Base-by-base conservation (phyloP, 2,797 vertebrate genomes). In the Ficedula albicollis region DNA sequence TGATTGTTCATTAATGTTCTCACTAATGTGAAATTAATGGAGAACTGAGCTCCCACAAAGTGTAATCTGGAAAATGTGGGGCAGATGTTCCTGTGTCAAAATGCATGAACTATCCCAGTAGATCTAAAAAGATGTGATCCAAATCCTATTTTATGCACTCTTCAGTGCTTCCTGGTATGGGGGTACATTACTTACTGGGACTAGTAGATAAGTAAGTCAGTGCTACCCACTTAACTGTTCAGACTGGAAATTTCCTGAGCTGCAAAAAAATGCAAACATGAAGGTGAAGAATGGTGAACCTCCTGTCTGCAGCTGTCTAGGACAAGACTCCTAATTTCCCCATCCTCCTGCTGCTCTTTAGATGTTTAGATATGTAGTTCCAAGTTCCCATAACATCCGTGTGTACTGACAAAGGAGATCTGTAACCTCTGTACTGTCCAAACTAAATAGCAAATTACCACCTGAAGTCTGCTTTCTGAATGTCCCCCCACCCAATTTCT, bases 381-480 rank as follows among this genome's bases (percentile, higher is more conserved):
- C 54, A 69, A 69, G 58, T 69, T 85, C 72, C 51, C 0, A 0
- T 51, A 56, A 69, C 0, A 0, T 44, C 51, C 2, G 0, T 58
- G 60, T 18, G 10, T 68, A 13, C 60, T 74, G 48, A 49, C 46
- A 80, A 48, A 59, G 15, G 22, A 83, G 54, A 84, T 5, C 39
- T 72, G n/a, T 51, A 72, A 74, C 30, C 67, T 59, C 63, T 85
- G 14, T n/a, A 36, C 56, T 12, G 18, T 72, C 54, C 69, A 84
- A 87, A 85, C 15, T 56, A 55, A 64, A 32, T 8, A 84, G 21
- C 26, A 81, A 91, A 84, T 78, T 70, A 32, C 19, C 2, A 8
- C 54, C 64, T 44, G 21, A 90, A 66, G 5, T 54, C 58, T 90
- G 16, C 44, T 70, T 75, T 91, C 62, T 69, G 54, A 41, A 27